Percentiles rank a stretch among this genome's conserved stretches.
Evolutionary conservation across 2,797 vertebrate genomes (phyloP).

Genomic region (Nannoperca australis): DNA sequence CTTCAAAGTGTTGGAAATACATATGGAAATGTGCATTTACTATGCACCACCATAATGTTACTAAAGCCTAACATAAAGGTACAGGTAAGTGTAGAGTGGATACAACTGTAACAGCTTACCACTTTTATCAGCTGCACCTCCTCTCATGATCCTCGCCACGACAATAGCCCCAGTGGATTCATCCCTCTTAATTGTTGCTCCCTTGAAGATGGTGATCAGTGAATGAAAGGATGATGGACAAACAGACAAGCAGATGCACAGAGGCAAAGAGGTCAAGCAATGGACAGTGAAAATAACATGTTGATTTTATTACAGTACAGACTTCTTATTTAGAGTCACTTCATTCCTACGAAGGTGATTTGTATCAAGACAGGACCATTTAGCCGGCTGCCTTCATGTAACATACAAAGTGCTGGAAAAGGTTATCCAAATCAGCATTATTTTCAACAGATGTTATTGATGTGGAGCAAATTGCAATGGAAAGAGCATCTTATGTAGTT

Average conservation of each 20-base stretch:
- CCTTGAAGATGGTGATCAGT: conserved; percentile 71
- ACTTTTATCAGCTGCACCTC: conserved; percentile 93
- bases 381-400: conserved; percentile 65
- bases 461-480: conserved; percentile 68
- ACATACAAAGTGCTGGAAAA: conserved; percentile 69
- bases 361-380: conserved; percentile 53
- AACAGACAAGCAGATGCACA: conserved; percentile 30
- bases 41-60: too few relatives aligned
- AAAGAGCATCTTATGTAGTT: conserved; percentile 73
- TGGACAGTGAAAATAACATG: conserved; percentile 43
- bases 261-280: conserved; percentile 36
- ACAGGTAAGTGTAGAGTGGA: not conserved
- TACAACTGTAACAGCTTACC: conserved; percentile 79
- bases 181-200: conserved; percentile 93
- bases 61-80: not conserved
- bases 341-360: conserved; percentile 52
- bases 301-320: conserved; percentile 59
- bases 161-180: conserved; percentile 89
- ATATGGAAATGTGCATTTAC: conserved; percentile 20
- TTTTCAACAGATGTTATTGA: conserved; percentile 81
- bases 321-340: conserved; percentile 46
- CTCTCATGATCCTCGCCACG: conserved; percentile 94
- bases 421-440: conserved; percentile 72
- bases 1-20: conserved; percentile 74
- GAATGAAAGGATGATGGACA: conserved; percentile 21